Conservation (phyloP, 1,140 invertebrate species). For the Palaemon carinicauda region DNA sequence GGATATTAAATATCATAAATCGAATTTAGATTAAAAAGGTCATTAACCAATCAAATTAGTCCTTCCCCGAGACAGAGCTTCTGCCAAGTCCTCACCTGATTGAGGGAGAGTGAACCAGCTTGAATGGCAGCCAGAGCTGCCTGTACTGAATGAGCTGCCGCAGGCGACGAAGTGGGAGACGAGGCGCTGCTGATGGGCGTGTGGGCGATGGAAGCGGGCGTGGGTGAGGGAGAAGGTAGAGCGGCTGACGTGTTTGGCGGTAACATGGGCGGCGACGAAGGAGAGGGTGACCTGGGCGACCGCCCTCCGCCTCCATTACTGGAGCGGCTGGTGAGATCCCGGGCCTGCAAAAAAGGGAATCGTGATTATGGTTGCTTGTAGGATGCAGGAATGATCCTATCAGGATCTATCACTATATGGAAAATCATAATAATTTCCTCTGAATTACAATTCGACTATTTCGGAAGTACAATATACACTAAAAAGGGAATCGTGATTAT, state of each 20-base stretch:
- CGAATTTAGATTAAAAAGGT: no score
- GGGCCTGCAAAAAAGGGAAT: conserved; percentile 27
- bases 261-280: conserved; percentile 53
- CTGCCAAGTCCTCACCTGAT: conserved; percentile 64
- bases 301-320: conserved; percentile 39
- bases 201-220: conserved; percentile 36
- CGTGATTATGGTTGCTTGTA: background rate
- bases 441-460: no score
- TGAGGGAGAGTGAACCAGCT: conserved; percentile 71
- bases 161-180: conserved; percentile 18
- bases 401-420: background rate
- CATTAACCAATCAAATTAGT: no score
- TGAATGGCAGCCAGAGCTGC: conserved; percentile 73
- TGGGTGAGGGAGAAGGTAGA: conserved; percentile 52
- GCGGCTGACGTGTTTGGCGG: conserved; percentile 36
- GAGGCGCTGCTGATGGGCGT: conserved; percentile 33
- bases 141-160: conserved; percentile 65
- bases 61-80: no score
- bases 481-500: background rate
- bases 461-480: no score
- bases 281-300: conserved; percentile 40
- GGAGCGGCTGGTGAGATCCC: conserved; percentile 46
- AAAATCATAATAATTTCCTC: no score
- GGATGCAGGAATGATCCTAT: background rate
- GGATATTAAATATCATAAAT: no score